Conservation (phyloP, 2,113 vertebrate species). For the Montifringilla adamsi region DNA sequence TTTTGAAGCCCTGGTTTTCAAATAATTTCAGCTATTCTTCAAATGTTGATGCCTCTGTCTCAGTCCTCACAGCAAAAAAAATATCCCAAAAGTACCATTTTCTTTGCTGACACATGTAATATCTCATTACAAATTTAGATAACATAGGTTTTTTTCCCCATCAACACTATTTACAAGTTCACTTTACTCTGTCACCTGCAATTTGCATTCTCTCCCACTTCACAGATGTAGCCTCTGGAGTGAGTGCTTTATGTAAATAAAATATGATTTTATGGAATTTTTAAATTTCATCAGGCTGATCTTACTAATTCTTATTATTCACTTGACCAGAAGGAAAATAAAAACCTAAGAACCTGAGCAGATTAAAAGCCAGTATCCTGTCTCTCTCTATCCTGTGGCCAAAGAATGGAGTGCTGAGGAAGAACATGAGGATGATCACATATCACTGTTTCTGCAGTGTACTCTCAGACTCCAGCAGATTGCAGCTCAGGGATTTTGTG, state of each 20-base stretch:
- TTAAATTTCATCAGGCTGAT: neutral
- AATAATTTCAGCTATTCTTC: neutral
- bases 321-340: neutral
- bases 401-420: neutral
- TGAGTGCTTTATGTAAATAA: neutral
- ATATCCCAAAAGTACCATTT: neutral
- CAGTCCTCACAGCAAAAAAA: neutral
- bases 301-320: neutral
- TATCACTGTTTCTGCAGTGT: neutral
- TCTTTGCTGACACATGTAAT: neutral
- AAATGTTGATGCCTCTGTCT: neutral
- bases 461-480: neutral
- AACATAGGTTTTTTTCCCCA: neutral
- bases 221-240: neutral
- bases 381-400: neutral
- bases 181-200: neutral
- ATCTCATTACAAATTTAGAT: neutral
- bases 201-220: neutral
- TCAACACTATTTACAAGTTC: neutral
- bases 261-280: neutral
- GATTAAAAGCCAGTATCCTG: neutral
- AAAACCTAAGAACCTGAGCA: neutral
- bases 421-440: accelerated
- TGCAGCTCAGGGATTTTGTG: neutral
- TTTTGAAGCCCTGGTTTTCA: neutral